Conservation (phyloP, 2,888 invertebrate species). For the Metacarcinus magister region DNA sequence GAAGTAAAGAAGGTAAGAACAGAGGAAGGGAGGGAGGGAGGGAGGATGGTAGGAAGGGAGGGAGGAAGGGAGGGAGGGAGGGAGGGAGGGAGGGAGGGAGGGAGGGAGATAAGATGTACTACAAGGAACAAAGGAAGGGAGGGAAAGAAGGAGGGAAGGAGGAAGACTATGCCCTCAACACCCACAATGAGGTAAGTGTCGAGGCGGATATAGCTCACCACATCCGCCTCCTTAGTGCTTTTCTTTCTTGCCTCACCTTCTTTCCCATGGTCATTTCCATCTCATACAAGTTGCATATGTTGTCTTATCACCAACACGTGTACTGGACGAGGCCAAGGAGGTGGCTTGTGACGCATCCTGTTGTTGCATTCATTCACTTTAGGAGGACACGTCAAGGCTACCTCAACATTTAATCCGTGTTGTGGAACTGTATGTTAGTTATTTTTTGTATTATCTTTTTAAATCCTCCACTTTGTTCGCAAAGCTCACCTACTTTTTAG, state of each 20-base stretch:
- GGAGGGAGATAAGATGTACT: not conserved
- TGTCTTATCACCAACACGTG: too few species aligned
- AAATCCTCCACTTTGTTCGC: not conserved
- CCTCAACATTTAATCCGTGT: not conserved
- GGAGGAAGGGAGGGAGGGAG: not conserved
- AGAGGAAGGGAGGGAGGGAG: not conserved
- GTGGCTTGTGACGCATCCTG: too few species aligned
- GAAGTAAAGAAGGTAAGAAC: not conserved
- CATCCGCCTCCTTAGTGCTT: not conserved
- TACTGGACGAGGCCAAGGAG: not conserved
- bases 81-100: not conserved
- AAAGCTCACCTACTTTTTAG: not conserved
- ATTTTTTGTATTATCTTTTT: not conserved
- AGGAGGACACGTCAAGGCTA: not conserved
- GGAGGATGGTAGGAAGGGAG: not conserved
- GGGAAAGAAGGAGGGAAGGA: not conserved
- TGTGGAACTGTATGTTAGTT: too few species aligned
- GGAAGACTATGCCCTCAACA: not conserved
- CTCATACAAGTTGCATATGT: too few species aligned
- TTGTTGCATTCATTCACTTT: too few species aligned
- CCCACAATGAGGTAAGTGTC: not conserved
- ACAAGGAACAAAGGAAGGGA: not conserved
- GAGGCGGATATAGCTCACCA: constrained; percentile 10
- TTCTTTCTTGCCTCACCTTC: not conserved
- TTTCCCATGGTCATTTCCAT: too few species aligned